These are phyloP conservation scores for Agapornis canus DNA, from an alignment of 2,797 vertebrate genomes.

Conservation along the genomic window DNA sequence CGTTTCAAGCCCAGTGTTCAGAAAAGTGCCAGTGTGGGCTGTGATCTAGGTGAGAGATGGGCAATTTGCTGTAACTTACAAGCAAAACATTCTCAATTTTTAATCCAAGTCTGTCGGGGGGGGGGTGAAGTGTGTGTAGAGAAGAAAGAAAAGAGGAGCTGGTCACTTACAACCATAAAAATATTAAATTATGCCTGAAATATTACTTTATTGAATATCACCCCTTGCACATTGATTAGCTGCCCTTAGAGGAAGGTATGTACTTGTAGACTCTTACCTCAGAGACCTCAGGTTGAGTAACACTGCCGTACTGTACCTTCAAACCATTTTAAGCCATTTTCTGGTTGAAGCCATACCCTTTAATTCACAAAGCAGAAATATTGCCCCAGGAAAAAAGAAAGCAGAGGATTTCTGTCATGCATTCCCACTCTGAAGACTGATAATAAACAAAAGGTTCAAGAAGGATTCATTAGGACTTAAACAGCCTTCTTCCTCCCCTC, in stretches of 20 bases:
- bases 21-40: neutral
- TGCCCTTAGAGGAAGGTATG: neutral
- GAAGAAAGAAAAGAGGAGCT: no score
- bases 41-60: neutral
- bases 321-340: neutral
- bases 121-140: no score
- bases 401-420: neutral
- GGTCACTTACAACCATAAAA: neutral
- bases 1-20: neutral
- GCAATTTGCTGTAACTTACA: neutral
- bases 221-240: neutral
- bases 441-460: neutral
- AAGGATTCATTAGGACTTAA: neutral
- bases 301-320: neutral
- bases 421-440: neutral
- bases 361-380: neutral
- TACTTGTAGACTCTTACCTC: neutral
- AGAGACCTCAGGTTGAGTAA: neutral
- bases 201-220: neutral
- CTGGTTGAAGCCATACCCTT: neutral
- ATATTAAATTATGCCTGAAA: neutral
- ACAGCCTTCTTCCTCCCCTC: neutral
- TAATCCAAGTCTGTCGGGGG: neutral
- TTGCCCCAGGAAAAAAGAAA: neutral
- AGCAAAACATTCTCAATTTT: neutral